Evolutionary conservation across 64 coral and sea anemone genomes (phyloP).

Genomic region (Pocillopora verrucosa): DNA sequence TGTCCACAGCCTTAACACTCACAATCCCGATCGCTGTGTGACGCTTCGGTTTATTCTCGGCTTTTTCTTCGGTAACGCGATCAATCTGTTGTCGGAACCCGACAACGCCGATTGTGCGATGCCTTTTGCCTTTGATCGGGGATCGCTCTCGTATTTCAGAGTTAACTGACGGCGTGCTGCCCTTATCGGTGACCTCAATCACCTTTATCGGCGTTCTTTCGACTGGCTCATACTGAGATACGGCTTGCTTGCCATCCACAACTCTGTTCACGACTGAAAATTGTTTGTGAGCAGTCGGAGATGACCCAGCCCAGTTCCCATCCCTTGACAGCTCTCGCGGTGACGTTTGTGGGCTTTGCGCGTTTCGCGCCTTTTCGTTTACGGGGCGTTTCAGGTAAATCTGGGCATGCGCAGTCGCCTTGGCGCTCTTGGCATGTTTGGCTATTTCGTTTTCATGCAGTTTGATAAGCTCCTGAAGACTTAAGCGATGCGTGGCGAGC

Average conservation of each 20-base stretch:
- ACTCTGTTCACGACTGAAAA: not conserved
- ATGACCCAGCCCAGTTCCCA: not conserved
- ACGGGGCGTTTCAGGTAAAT: constrained; percentile 77
- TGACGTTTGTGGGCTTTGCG: constrained; percentile 9
- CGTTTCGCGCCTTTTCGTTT: constrained; percentile 18
- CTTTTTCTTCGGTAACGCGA: constrained; percentile 40
- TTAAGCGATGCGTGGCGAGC: constrained; percentile 81
- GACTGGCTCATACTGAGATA: constrained; percentile 25
- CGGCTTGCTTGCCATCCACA: not conserved
- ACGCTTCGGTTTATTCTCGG: constrained; percentile 52
- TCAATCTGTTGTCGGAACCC: constrained; percentile 66
- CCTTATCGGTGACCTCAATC: constrained; percentile 61
- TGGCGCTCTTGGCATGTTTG: constrained; percentile 70
- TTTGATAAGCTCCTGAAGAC: constrained; percentile 89
- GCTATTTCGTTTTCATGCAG: constrained; percentile 88
- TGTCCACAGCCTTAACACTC: constrained; percentile 12
- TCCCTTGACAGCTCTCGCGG: constrained; percentile 14
- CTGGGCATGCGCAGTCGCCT: constrained; percentile 58
- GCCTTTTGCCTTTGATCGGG: constrained; percentile 39
- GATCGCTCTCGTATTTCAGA: constrained; percentile 1
- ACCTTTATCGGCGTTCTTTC: constrained; percentile 62
- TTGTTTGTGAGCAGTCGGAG: not conserved
- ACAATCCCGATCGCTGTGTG: constrained; percentile 68
- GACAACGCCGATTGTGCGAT: constrained; percentile 67
- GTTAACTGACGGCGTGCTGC: constrained; percentile 7